Evolutionary conservation across 2,888 invertebrate species (phyloP).

Genomic region (Dryobota labecula): DNA sequence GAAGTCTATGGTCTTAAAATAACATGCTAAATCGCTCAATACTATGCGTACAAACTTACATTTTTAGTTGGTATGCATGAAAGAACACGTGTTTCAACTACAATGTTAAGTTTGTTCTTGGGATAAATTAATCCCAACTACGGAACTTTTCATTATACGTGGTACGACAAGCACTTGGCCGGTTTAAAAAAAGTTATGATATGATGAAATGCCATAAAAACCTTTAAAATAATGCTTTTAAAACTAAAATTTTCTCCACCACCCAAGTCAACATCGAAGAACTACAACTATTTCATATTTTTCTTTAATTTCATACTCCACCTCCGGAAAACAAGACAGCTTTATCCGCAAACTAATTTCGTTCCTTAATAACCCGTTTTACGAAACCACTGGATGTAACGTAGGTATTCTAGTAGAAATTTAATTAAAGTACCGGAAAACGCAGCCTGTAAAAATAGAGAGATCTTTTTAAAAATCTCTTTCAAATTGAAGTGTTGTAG

Average conservation of each 20-base stretch:
- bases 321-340: conserved; percentile 3
- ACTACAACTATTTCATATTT: conserved; percentile 9
- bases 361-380: conserved; percentile 44
- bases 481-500: conserved; percentile 42
- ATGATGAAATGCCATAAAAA: neutral
- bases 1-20: too few relatives aligned
- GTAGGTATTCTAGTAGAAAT: conserved; percentile 40
- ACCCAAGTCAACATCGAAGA: neutral
- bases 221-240: neutral
- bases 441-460: conserved; percentile 46
- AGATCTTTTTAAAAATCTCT: conserved; percentile 33
- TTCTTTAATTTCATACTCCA: conserved; percentile 23
- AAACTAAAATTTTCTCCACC: accelerated
- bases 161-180: too few relatives aligned
- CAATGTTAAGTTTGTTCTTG: too few relatives aligned
- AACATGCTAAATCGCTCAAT: too few relatives aligned
- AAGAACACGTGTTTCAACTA: too few relatives aligned
- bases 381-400: conserved; percentile 28
- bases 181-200: neutral
- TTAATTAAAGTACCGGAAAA: conserved; percentile 53
- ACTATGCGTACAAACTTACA: too few relatives aligned
- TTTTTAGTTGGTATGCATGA: too few relatives aligned
- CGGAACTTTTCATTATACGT: too few relatives aligned
- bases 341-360: conserved; percentile 24
- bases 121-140: too few relatives aligned